Base-by-base conservation (phyloP, 1,140 invertebrate species). In the Littorina saxatilis region DNA sequence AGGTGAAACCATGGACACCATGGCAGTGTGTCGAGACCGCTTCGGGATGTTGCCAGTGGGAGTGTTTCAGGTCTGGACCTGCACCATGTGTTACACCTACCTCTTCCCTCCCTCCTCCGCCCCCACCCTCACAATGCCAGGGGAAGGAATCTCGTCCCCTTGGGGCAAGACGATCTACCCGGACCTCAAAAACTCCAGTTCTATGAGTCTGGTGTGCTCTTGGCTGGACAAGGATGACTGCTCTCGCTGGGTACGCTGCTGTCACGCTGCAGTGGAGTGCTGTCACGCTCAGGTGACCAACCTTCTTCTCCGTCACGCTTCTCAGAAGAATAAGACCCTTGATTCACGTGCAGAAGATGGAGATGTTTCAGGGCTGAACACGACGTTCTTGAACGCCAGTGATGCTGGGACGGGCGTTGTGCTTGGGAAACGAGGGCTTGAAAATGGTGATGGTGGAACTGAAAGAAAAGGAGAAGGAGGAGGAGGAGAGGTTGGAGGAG, bases 71-170 rank as follows among this genome's bases (percentile, higher is more conserved):
- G 43, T 81, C 9, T 66, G 79, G 68, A 84, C 79, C 2, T 84
- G 83, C 50, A 58, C 79, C 40, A 70, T 81, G 75, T 84, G 80
- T 50, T 84, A 81, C 68, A 58, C 74, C n/a, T 81, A 81, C 58
- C 73, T 81, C 50, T 84, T 81, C 58, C 58, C 66, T 23, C 47
- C 79, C 15, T 50, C 50, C 5, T 70, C 37, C 1, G 7, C 35
- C 4, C 32, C 20, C 23, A 9, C 72, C 37, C n/a, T 32, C 15
- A 15, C 40, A 17, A n/a, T 23, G 5, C 29, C 32, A 23, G 55
- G 55, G 1, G 2, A 63, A 39, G 32, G 39, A 37, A 63, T 78
- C 35, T 37, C 39, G 20, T 61, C 55, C 23, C 76, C 76, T 5
- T 13, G 1, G 1, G 58, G 55, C 0, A 58, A 63, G 32, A 29